phyloP scores from a whole-genome alignment of 2,113 vertebrate genomes.

The Nothoprocta pentlandii region DNA sequence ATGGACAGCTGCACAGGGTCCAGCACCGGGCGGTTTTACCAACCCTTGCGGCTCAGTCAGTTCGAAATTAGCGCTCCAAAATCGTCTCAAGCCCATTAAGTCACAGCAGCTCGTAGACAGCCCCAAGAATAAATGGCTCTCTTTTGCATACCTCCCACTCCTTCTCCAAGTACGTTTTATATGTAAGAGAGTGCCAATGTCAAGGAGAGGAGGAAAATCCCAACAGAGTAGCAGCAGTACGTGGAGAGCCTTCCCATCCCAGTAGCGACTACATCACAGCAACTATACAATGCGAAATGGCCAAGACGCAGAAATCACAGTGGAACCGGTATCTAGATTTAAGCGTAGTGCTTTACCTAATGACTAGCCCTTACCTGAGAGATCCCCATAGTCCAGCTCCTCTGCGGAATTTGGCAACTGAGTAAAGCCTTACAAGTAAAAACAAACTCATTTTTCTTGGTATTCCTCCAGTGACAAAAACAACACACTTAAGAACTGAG shows the following conservation, averaged over 20 bases:
- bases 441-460: slow-evolving; percentile 84
- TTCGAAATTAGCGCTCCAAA: neutral
- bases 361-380: slow-evolving; percentile 85
- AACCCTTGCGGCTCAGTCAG: neutral
- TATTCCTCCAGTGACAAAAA: slow-evolving; percentile 80
- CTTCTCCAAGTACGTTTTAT: neutral
- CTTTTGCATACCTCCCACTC: neutral
- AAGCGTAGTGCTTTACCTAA: slow-evolving; percentile 75
- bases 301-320: slow-evolving; percentile 40
- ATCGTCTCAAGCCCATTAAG: neutral
- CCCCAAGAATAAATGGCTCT: neutral
- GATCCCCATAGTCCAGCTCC: slow-evolving; percentile 86
- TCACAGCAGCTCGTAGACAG: neutral
- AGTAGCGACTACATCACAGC: neutral
- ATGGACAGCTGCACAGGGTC: neutral
- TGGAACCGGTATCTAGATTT: slow-evolving; percentile 50
- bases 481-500: slow-evolving; percentile 83
- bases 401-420: slow-evolving; percentile 87
- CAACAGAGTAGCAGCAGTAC: neutral
- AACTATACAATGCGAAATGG: slow-evolving; percentile 48
- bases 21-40: neutral
- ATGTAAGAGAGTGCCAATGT: neutral
- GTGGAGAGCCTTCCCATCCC: neutral
- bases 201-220: neutral
- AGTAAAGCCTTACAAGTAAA: slow-evolving; percentile 88